Evolutionary conservation across 2,888 invertebrate genomes (phyloP), one percentile per base, ranked within the genome.

Genomic region (Gisinianus flammeolus): DNA sequence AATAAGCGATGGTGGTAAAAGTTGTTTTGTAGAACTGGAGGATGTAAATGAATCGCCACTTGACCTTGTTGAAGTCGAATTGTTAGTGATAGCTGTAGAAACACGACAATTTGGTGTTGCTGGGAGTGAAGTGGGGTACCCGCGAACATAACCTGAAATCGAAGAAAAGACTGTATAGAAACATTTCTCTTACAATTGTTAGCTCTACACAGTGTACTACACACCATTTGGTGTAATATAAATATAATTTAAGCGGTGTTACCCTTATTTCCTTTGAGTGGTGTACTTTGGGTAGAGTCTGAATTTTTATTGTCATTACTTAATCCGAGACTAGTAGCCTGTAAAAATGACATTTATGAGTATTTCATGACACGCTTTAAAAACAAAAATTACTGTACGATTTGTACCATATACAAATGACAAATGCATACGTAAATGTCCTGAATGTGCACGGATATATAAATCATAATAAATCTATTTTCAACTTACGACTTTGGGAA

Each of bases 11-110:
- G 71, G 52, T 24, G 77, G 77, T 58, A 79, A 35, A 2, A 79
- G 30, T 54, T 79, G 79, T 69, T 79, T 79, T n/a, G 77, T 77
- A 6, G 79, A 93, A n/a, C 93, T 92, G 77, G 92, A 91, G 8
- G 93, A 93, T 85, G 93, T 93, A 88, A 93, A 94, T 85, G 93
- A 93, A 86, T 94, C 94, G 77, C 92, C 93, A 79, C 93, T 93
- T 81, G 93, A 93, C 69, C 93, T 91, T 64, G 83, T 79, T 26
- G 84, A 85, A 1, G 83, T 83, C n/a, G 83, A 80, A 67, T 81
- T 82, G 31, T 81, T 82, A 35, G 83, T 80, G 56, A 77, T 79
- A n/a, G 70, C 77, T 16, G 67, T 74, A 22, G 81, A 81, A n/a
- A 78, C 68, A 52, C 82, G 58, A 5, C 76, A 79, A 62, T 83